Evolutionary conservation across 2,888 invertebrate genomes (phyloP).

Genomic region (Tachystola acroxantha): DNA sequence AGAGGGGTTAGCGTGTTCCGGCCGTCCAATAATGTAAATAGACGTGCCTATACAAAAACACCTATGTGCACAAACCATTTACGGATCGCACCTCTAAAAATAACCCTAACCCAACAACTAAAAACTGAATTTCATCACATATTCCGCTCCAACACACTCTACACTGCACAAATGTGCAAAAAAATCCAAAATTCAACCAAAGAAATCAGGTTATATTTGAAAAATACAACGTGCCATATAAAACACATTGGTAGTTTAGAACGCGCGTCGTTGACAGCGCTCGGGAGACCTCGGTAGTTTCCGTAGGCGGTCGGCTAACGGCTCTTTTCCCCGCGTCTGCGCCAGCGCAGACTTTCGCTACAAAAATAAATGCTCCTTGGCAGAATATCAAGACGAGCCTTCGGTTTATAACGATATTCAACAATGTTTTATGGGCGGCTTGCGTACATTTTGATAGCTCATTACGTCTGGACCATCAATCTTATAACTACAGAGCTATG

Average conservation of each 20-base stretch:
- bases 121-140: slow-evolving; percentile 19
- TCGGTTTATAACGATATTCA: slow-evolving; percentile 58
- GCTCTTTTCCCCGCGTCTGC: slow-evolving; percentile 55
- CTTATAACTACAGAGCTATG: neutral
- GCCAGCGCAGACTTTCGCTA: slow-evolving; percentile 65
- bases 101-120: neutral
- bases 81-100: slow-evolving; percentile 9
- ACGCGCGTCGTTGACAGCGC: slow-evolving; percentile 29
- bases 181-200: slow-evolving; percentile 16
- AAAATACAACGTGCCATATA: neutral
- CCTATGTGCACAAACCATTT: slow-evolving; percentile 29
- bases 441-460: slow-evolving; percentile 7
- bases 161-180: slow-evolving; percentile 20
- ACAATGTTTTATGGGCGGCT: slow-evolving; percentile 60
- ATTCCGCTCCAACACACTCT: slow-evolving; percentile 4
- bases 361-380: slow-evolving; percentile 76
- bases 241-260: slow-evolving; percentile 40
- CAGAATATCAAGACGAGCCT: slow-evolving; percentile 71
- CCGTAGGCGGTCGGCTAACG: slow-evolving; percentile 63
- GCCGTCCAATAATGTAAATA: slow-evolving; percentile 48
- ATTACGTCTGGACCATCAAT: neutral
- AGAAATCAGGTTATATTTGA: neutral
- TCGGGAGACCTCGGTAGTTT: slow-evolving; percentile 57
- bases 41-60: slow-evolving; percentile 35
- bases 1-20: slow-evolving; percentile 68